Evolutionary conservation across 2,888 invertebrate species (phyloP).

Genomic region (Drosophila acutilabella): DNA sequence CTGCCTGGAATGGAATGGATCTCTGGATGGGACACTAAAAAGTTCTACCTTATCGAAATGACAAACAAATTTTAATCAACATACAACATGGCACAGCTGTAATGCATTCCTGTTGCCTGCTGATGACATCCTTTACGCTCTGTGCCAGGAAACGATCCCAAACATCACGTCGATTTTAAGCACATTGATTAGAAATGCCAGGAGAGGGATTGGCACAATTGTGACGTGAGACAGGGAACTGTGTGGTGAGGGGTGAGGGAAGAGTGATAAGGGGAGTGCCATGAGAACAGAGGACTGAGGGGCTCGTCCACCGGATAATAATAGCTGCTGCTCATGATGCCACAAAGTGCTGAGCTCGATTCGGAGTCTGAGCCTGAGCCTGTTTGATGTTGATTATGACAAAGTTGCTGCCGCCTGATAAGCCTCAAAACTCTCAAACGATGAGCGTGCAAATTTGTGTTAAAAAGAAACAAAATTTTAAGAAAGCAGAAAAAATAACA

Average conservation of each 20-base stretch:
- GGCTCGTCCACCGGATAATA: conserved; percentile 67
- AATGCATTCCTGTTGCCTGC: conserved; percentile 44
- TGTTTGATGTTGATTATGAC: conserved; percentile 80
- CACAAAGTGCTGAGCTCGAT: conserved; percentile 26
- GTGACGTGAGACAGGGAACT: not conserved
- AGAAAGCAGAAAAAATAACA: not conserved
- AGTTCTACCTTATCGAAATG: conserved; percentile 71
- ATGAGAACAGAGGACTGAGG: conserved; percentile 8
- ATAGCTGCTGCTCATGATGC: conserved; percentile 72
- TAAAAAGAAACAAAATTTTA: conserved; percentile 37
- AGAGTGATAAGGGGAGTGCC: not conserved
- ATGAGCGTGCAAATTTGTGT: conserved; percentile 77
- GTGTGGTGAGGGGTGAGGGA: not conserved
- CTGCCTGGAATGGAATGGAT: conserved; percentile 40
- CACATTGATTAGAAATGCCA: conserved; percentile 73
- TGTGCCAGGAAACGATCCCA: conserved; percentile 45
- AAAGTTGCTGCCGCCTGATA: conserved; percentile 77
- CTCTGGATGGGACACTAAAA: conserved; percentile 67
- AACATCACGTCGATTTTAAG: conserved; percentile 72
- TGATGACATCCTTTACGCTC: conserved; percentile 81
- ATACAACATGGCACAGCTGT: conserved; percentile 59
- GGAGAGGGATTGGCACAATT: conserved; percentile 7
- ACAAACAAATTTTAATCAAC: conserved; percentile 80
- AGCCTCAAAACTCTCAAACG: conserved; percentile 69
- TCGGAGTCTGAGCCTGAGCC: conserved; percentile 31